A percentile compares a stretch with the other conserved stretches of the same genome.
Evolutionary conservation across 2,888 invertebrate species (phyloP).

Genomic region (Trachelus tabidus): DNA sequence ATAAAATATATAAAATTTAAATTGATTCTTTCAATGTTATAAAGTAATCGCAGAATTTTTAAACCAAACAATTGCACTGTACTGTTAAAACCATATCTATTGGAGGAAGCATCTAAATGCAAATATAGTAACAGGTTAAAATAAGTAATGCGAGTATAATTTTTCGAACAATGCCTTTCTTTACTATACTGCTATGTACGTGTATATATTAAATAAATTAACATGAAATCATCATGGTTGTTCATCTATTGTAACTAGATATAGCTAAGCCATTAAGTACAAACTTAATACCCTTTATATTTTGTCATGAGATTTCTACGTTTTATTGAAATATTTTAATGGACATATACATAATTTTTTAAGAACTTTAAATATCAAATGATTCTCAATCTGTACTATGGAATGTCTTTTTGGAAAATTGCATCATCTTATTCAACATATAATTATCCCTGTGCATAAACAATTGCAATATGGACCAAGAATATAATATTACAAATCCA

Average conservation of each 20-base stretch:
- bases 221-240: not conserved
- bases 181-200: not conserved
- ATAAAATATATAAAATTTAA: not conserved
- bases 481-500: not conserved
- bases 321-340: not conserved
- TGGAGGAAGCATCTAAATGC: not conserved
- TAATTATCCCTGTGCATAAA: not conserved
- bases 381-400: not conserved
- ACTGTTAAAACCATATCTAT: not conserved
- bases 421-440: not conserved
- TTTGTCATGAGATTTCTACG: not conserved
- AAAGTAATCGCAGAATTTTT: not conserved
- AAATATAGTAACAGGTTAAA: not conserved
- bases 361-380: not conserved
- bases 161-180: not conserved
- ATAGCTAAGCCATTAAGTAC: not conserved
- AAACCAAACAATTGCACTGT: not conserved
- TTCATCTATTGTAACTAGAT: not conserved
- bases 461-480: not conserved
- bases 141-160: not conserved
- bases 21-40: not conserved
- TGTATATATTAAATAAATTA: not conserved
- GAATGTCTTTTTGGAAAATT: not conserved
- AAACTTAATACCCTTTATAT: not conserved
- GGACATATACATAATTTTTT: not conserved